Conservation (phyloP, 2,113 vertebrate genomes). For the Hemichromis elongatus region DNA sequence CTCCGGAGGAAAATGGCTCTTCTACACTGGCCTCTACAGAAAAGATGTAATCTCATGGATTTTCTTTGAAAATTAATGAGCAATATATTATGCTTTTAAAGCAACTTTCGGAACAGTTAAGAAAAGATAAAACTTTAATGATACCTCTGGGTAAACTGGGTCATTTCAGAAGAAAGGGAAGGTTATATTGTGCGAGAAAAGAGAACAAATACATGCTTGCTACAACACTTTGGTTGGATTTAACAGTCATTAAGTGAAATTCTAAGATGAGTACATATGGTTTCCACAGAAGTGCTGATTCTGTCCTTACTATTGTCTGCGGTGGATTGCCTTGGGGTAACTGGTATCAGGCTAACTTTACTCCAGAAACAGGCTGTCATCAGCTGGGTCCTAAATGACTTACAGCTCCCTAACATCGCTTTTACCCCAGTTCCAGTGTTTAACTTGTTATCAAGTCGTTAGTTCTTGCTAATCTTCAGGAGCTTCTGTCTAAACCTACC, state of each 20-base stretch:
- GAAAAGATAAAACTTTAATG: conserved; percentile 25
- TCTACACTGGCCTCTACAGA: neutral
- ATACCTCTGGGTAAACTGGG: conserved; percentile 21
- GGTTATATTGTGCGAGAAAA: neutral
- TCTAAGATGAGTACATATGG: neutral
- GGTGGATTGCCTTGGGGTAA: neutral
- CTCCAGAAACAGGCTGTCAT: neutral
- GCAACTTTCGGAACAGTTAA: conserved; percentile 28
- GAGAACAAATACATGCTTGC: neutral
- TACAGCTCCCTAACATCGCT: neutral
- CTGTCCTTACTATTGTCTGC: neutral
- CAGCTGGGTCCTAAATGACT: neutral
- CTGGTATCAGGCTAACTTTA: neutral
- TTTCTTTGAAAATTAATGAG: conserved; percentile 17
- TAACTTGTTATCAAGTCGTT: conserved; percentile 33
- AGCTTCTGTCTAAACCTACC: conserved; percentile 6
- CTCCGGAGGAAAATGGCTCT: neutral
- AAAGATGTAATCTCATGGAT: neutral
- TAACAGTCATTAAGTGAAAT: neutral
- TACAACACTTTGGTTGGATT: neutral
- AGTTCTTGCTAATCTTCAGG: conserved; percentile 39
- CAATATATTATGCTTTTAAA: conserved; percentile 12
- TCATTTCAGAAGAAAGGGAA: neutral
- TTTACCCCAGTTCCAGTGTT: conserved; percentile 11
- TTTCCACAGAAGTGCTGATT: neutral